Percentiles rank a stretch among this genome's conserved stretches.
Conservation (phyloP, 2,888 invertebrate species). For the Petrolisthes cinctipes region DNA sequence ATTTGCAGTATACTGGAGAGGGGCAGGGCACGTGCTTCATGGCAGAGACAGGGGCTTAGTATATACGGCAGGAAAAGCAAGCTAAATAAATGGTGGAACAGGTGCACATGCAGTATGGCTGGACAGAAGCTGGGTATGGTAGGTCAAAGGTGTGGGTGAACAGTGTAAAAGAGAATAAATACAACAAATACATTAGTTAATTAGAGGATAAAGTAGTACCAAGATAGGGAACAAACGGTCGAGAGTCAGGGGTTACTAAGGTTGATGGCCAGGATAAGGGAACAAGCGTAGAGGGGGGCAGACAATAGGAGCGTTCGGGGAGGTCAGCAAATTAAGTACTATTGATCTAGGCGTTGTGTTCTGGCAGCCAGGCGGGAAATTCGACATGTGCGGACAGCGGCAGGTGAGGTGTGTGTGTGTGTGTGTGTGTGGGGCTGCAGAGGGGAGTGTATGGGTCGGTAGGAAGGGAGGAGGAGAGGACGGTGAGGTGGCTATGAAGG, state of each 20-base stretch:
- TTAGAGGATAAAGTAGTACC: not conserved
- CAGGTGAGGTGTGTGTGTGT: constrained; percentile 24
- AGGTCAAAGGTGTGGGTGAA: too few species aligned
- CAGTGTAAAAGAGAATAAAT: not conserved
- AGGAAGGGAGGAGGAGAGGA: not conserved
- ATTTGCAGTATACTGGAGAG: too few species aligned
- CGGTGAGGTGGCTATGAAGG: not conserved
- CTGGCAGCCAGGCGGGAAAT: constrained; percentile 44
- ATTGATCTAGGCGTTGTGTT: constrained; percentile 49
- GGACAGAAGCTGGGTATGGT: too few species aligned
- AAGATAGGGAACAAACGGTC: not conserved
- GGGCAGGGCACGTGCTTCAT: too few species aligned
- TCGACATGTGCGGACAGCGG: constrained; percentile 43
- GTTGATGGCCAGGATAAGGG: not conserved
- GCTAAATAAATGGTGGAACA: too few species aligned
- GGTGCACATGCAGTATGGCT: too few species aligned
- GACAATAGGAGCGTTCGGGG: constrained; percentile 38
- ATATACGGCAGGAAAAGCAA: too few species aligned
- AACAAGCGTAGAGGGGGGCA: constrained; percentile 8
- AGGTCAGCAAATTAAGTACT: constrained; percentile 28
- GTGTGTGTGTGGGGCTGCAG: not conserved
- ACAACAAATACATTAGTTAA: not conserved
- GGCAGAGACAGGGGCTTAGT: too few species aligned
- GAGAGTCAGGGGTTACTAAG: not conserved
- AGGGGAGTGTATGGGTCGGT: not conserved